These are phyloP conservation scores for Phalloptychus januarius DNA, from an alignment of 2,797 vertebrate species.

Conservation along the genomic window DNA sequence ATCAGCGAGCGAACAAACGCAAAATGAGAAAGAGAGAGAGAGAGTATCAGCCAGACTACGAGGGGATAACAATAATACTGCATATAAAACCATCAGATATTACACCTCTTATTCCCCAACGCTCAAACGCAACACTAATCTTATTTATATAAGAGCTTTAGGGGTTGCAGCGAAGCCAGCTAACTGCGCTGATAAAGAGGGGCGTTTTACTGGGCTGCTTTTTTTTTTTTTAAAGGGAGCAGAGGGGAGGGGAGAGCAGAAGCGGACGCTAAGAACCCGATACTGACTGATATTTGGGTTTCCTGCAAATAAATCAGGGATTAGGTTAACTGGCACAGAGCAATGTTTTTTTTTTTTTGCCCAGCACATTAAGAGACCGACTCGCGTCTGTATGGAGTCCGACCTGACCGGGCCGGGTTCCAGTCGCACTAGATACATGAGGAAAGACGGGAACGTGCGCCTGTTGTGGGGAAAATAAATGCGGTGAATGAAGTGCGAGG, in stretches of 20 bases:
- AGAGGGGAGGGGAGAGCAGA: slow-evolving; percentile 32
- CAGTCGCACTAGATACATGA: slow-evolving; percentile 24
- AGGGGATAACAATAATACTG: slow-evolving; percentile 85
- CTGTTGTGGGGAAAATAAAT: neutral
- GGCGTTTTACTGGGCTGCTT: slow-evolving; percentile 69
- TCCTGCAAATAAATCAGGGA: slow-evolving; percentile 70
- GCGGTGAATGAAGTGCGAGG: neutral
- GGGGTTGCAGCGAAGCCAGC: slow-evolving; percentile 70
- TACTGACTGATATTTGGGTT: slow-evolving; percentile 79
- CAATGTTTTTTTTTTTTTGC: slow-evolving; percentile 22
- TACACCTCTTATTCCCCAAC: slow-evolving; percentile 81
- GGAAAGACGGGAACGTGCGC: neutral
- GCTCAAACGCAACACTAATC: slow-evolving; percentile 84
- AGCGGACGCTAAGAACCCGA: slow-evolving; percentile 61
- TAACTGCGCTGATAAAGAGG: slow-evolving; percentile 74
- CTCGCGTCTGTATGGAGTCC: slow-evolving; percentile 34
- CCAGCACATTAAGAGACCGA: slow-evolving; percentile 44
- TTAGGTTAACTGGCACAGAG: slow-evolving; percentile 70
- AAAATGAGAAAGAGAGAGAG: slow-evolving; percentile 41
- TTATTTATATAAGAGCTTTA: slow-evolving; percentile 87
- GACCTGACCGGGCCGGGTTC: slow-evolving; percentile 10
- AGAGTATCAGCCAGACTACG: slow-evolving; percentile 77
- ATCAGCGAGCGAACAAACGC: slow-evolving; percentile 56
- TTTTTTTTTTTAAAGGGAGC: slow-evolving; percentile 22
- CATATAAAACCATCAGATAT: slow-evolving; percentile 86